Conservation (phyloP, 2,113 vertebrate genomes). For the Paracanthobrama guichenoti region DNA sequence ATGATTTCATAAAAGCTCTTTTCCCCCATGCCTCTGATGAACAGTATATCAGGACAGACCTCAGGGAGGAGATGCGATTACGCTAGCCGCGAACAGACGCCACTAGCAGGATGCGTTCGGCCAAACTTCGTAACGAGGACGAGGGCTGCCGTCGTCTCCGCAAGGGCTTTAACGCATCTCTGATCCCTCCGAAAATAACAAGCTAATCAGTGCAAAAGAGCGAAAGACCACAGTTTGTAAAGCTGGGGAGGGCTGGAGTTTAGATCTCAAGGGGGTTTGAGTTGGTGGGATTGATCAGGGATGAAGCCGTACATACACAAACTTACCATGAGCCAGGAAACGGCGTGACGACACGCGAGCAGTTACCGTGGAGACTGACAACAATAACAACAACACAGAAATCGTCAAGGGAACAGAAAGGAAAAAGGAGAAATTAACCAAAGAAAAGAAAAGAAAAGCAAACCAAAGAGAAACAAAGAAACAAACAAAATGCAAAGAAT, state of each 20-base stretch:
- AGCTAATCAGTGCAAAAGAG: constrained; percentile 27
- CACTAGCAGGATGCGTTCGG: constrained; percentile 38
- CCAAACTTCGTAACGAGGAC: constrained; percentile 18
- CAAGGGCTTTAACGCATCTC: constrained; percentile 23
- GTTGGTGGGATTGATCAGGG: constrained; percentile 76
- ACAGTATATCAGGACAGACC: constrained; percentile 35
- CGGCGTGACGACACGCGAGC: constrained; percentile 84
- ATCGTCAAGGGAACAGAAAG: constrained; percentile 85
- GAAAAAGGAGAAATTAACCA: constrained; percentile 75
- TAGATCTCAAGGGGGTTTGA: constrained; percentile 51
- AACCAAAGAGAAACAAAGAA: constrained; percentile 44
- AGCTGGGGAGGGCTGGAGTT: constrained; percentile 54
- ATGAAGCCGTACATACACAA: constrained; percentile 82
- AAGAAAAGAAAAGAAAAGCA: constrained; percentile 42
- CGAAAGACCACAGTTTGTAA: constrained; percentile 42
- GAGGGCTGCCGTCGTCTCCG: constrained; percentile 33
- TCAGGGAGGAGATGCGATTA: constrained; percentile 21
- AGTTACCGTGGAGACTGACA: constrained; percentile 86
- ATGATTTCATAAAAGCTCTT: constrained; percentile 48
- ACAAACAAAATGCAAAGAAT: constrained; percentile 56
- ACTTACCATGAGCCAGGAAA: constrained; percentile 84
- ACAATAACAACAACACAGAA: constrained; percentile 86
- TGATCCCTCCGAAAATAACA: constrained; percentile 19
- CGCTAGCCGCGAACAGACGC: constrained; percentile 32
- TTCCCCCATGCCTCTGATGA: constrained; percentile 33